A percentile compares a stretch with the other conserved stretches of the same genome.
These are phyloP conservation scores for Cygnus buccinator DNA, from an alignment of 2,113 vertebrate genomes.

Conservation along the genomic window DNA sequence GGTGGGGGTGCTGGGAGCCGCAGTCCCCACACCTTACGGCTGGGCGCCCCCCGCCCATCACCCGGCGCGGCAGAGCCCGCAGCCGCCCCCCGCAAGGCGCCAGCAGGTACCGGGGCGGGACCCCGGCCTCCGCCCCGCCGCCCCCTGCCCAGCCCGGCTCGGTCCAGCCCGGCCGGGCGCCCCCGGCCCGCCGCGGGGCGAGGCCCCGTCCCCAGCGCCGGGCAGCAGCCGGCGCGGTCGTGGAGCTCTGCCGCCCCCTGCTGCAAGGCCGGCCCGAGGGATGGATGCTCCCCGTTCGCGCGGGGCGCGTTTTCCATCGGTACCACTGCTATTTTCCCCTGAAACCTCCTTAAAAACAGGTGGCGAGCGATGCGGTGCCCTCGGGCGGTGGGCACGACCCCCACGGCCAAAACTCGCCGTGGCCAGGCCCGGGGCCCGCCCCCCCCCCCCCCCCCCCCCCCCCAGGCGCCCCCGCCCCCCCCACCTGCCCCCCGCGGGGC, in stretches of 20 bases:
- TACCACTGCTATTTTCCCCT: not conserved
- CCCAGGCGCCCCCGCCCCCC: not conserved
- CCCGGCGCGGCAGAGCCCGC: not conserved
- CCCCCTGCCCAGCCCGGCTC: too few species aligned
- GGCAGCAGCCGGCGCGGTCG: not conserved
- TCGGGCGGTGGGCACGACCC: not conserved
- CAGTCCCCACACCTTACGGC: not conserved
- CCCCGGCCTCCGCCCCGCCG: not conserved
- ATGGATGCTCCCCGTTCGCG: not conserved
- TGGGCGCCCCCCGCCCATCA: not conserved
- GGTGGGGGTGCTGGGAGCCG: not conserved
- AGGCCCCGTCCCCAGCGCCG: not conserved
- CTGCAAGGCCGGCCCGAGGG: slow-evolving; percentile 49
- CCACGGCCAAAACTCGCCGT: not conserved
- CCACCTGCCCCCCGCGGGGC: not conserved
- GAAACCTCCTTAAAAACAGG: not conserved
- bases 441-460: too few species aligned
- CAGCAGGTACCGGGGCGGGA: rapidly evolving
- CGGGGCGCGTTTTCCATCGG: not conserved
- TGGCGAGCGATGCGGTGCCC: too few species aligned
- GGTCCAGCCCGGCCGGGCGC: not conserved
- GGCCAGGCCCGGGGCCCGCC: too few species aligned
- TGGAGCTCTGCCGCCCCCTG: slow-evolving; percentile 80
- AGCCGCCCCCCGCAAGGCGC: not conserved
- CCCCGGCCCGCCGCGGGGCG: too few species aligned